phyloP scores from a whole-genome alignment of 1,140 invertebrate species.

The Neuroterus valhalla region DNA sequence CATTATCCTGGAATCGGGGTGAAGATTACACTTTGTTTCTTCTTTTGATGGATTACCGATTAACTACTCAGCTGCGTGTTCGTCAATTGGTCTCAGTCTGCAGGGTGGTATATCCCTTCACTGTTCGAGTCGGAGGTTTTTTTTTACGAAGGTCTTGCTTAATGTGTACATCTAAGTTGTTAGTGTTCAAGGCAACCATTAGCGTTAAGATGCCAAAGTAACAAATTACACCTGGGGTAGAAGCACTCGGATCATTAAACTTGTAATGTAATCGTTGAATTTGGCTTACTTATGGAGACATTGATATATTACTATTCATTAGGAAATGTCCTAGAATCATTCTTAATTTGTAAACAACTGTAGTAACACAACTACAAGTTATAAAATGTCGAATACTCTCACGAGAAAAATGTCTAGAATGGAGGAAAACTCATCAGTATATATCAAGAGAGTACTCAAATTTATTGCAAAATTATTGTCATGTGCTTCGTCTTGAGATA shows the following conservation, averaged over 20 bases:
- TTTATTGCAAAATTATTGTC: neutral
- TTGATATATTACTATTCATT: constrained; percentile 4
- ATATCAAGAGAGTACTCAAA: neutral
- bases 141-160: constrained; percentile 29
- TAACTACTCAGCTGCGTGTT: constrained; percentile 9
- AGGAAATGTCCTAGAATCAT: too few relatives aligned
- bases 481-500: neutral
- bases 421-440: neutral
- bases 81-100: constrained; percentile 47
- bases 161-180: constrained; percentile 39
- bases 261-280: constrained; percentile 54
- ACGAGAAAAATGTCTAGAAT: neutral
- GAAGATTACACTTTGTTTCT: too few relatives aligned
- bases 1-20: too few relatives aligned
- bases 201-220: constrained; percentile 39
- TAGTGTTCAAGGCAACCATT: constrained; percentile 42
- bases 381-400: too few relatives aligned
- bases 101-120: neutral
- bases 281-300: constrained; percentile 17
- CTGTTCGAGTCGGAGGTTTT: constrained; percentile 4
- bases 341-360: too few relatives aligned
- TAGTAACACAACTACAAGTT: too few relatives aligned
- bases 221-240: constrained; percentile 50
- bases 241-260: constrained; percentile 49
- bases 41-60: too few relatives aligned